phyloP scores from a whole-genome alignment of 2,797 vertebrate genomes.

The Falco naumanni region DNA sequence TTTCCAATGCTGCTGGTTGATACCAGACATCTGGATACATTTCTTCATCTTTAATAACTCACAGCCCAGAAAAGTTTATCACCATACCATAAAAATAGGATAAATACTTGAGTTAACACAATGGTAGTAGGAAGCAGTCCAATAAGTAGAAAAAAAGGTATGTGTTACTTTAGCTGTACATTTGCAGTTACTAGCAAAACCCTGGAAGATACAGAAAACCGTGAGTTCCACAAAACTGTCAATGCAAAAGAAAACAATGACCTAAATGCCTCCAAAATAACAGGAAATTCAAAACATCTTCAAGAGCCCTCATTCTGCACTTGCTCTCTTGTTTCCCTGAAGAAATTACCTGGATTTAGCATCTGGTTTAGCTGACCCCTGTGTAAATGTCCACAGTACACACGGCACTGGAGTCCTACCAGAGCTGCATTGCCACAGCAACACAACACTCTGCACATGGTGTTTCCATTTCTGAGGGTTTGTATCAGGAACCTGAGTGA shows the following conservation, averaged over 20 bases:
- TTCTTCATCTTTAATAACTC: background rate
- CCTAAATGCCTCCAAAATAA: background rate
- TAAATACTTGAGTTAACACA: background rate
- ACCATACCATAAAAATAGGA: background rate
- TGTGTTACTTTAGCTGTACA: background rate
- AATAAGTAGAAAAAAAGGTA: background rate
- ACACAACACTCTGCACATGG: background rate
- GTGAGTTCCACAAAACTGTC: background rate
- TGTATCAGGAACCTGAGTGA: background rate
- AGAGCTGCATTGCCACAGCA: background rate
- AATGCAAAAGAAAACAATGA: background rate
- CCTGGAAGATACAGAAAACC: background rate
- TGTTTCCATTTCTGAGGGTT: background rate
- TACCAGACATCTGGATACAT: background rate
- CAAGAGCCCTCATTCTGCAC: background rate
- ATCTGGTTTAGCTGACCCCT: background rate
- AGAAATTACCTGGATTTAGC: background rate
- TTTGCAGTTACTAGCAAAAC: background rate
- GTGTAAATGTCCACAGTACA: background rate
- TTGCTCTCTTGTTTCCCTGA: background rate
- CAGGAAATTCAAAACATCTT: background rate
- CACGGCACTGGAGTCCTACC: background rate
- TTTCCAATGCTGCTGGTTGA: background rate
- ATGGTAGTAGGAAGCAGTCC: background rate
- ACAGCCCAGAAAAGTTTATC: background rate